Base-by-base conservation (phyloP, 2,888 invertebrate species). In the Drosophila picticornis region DNA sequence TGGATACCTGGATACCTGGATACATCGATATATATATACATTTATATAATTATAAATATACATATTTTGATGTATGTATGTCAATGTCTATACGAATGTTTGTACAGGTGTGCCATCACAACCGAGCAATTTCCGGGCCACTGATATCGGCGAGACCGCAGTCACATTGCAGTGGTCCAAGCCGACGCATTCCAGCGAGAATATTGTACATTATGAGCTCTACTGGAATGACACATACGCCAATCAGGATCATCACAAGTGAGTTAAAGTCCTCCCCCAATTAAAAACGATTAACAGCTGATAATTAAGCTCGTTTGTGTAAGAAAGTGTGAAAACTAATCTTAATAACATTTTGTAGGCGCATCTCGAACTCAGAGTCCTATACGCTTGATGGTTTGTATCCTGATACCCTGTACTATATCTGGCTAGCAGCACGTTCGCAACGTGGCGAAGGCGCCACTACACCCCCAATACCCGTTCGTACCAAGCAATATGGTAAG, bases 401-500 rank as follows among this genome's bases (percentile, higher is more conserved):
- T 93, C 99, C 99, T 38, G 98, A 99, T 94, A 99, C 99, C 16
- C 94, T 98, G 84, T 99, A 99, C 95, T 98, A 98, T 94, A 97
- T 99, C 91, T 98, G 99, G 97, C 94, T 99, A 87, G 98, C 99
- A 19, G 99, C 99, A 69, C 95, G 97, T 82, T 98, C 98, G 22
- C 96, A 97, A 90, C 94, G 97, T 79, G 99, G 99, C 16, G 99
- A 98, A 93, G 99, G 99, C 22, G 98, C 98, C 38, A 97, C 98
- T 64, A 99, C 99, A 22, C 98, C 98, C 46, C 97, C 98, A 19
- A 97, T 98, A 83, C 97, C 98, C 81, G 98, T 98, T 88, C 96
- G 97, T 94, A 99, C 99, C 61, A 98, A 98, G 94, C 98, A 98
- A 96, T 99, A 98, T 95, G 98, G 99, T 99, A 97, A 97, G 98